Percentiles rank a stretch among this genome's conserved stretches.
These are phyloP conservation scores for Melanotus villosus DNA, from an alignment of 2,888 invertebrate species.

Conservation along the genomic window DNA sequence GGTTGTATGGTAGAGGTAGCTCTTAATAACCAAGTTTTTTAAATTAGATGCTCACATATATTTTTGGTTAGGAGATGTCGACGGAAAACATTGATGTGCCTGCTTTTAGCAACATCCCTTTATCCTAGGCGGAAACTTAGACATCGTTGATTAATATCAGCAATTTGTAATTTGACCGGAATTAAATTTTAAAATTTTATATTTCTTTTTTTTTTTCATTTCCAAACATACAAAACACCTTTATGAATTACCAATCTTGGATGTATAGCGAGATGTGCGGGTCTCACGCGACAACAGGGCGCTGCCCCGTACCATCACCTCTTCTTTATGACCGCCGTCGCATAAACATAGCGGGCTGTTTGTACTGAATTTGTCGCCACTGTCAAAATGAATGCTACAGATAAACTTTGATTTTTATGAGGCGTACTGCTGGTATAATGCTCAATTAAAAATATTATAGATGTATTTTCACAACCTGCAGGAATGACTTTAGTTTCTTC, in stretches of 20 bases:
- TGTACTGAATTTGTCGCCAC: conserved; percentile 65
- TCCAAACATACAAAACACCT: conserved; percentile 9
- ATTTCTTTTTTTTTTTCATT: too few species aligned
- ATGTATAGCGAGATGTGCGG: conserved; percentile 55
- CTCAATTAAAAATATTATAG: conserved; percentile 62
- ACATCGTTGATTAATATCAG: too few species aligned
- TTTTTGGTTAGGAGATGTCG: too few species aligned
- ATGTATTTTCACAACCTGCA: conserved; percentile 44
- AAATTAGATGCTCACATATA: neutral
- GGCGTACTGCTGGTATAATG: conserved; percentile 53
- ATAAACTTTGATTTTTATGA: conserved; percentile 61
- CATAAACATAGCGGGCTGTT: conserved; percentile 64
- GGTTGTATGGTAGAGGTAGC: neutral
- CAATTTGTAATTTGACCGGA: too few species aligned
- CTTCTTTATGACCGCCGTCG: conserved; percentile 61
- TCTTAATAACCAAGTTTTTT: neutral
- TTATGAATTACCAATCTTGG: conserved; percentile 36
- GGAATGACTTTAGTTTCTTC: neutral
- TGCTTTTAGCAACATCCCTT: too few species aligned
- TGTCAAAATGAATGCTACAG: conserved; percentile 63
- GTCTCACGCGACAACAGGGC: conserved; percentile 63
- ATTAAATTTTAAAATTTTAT: too few species aligned
- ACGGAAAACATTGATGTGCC: too few species aligned
- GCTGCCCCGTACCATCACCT: conserved; percentile 57
- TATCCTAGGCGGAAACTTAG: too few species aligned